A percentile compares a stretch with the other conserved stretches of the same genome.
These are phyloP conservation scores for Rutilus rutilus DNA, from an alignment of 2,113 vertebrate species.

Conservation along the genomic window DNA sequence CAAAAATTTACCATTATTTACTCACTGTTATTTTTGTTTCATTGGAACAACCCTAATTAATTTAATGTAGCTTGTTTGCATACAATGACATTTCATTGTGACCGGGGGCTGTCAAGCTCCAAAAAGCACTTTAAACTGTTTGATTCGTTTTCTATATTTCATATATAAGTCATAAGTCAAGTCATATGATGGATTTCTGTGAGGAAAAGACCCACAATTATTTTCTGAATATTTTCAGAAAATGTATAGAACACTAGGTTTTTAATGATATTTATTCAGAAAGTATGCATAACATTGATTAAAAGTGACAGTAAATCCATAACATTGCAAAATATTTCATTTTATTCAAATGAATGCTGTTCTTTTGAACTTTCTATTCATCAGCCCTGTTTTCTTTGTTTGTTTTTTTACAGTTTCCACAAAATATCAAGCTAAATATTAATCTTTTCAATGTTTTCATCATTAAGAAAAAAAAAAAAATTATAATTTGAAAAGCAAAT, in stretches of 20 bases:
- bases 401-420: too few species aligned
- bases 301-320: not conserved
- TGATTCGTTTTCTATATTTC: not conserved
- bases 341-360: not conserved
- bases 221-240: too few species aligned
- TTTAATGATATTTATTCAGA: not conserved
- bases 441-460: not conserved
- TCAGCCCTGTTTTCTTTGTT: not conserved
- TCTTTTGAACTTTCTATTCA: not conserved
- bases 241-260: too few species aligned
- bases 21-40: not conserved
- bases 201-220: not conserved
- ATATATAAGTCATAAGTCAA: too few species aligned
- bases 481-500: not conserved
- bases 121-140: not conserved
- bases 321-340: not conserved
- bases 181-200: not conserved
- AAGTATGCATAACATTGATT: not conserved
- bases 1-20: not conserved
- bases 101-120: not conserved
- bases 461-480: not conserved
- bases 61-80: not conserved
- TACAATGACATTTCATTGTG: not conserved
- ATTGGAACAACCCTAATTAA: not conserved
- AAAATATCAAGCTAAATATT: too few species aligned